Conservation (phyloP, 2,888 invertebrate genomes). For the Acronicta psi region DNA sequence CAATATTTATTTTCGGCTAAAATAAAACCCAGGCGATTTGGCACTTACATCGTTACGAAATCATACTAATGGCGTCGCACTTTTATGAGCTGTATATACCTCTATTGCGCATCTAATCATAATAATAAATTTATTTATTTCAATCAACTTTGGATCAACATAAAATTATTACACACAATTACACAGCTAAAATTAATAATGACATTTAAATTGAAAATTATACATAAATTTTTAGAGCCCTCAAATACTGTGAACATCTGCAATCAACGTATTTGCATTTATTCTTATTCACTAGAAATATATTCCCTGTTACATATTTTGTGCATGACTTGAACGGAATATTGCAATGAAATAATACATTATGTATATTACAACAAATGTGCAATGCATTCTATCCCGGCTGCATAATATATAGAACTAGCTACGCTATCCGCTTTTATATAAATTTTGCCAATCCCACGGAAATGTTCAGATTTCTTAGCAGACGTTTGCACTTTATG, state of each 20-base stretch:
- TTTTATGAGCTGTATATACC: neutral
- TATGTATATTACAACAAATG: too few relatives aligned
- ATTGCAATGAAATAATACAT: neutral
- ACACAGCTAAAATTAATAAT: too few relatives aligned
- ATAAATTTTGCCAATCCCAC: too few relatives aligned
- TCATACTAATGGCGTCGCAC: constrained; percentile 4
- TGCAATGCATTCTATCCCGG: too few relatives aligned
- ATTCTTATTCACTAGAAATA: neutral
- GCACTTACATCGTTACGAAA: constrained; percentile 46
- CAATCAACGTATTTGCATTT: neutral
- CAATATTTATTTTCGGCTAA: constrained; percentile 25
- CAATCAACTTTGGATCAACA: too few relatives aligned
- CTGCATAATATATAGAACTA: too few relatives aligned
- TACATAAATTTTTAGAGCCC: neutral
- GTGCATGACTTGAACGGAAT: neutral
- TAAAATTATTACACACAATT: too few relatives aligned
- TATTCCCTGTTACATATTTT: neutral
- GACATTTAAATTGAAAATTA: neutral
- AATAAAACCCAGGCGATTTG: constrained; percentile 47
- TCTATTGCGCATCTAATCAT: constrained; percentile 11
- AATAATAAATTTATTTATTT: too few relatives aligned
- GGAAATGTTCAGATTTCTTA: too few relatives aligned
- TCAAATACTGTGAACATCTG: neutral
- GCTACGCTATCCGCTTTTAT: too few relatives aligned
- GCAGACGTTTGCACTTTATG: too few relatives aligned